These are phyloP conservation scores for Habroteleia sp. DNA, from an alignment of 2,888 invertebrate genomes.

Conservation along the genomic window DNA sequence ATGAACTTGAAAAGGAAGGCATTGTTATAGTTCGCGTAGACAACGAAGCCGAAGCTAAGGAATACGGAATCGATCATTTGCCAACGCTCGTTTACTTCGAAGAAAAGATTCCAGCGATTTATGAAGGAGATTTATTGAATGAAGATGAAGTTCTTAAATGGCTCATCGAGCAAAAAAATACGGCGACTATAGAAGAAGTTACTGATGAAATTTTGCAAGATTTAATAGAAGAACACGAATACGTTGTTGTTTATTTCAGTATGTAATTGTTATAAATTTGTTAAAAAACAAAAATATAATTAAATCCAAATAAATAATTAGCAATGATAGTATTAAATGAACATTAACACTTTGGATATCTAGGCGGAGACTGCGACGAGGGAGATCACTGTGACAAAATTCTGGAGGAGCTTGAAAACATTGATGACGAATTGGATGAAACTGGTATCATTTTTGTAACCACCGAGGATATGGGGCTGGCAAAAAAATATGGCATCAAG, in stretches of 20 bases:
- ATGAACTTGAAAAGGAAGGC: constrained; percentile 93
- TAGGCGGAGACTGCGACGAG: constrained; percentile 91
- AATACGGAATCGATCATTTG: constrained; percentile 93
- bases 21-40: constrained; percentile 95
- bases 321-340: too few species aligned
- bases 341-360: background rate
- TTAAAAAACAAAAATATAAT: too few species aligned
- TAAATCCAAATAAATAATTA: too few species aligned
- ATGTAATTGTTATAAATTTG: constrained; percentile 77
- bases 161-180: constrained; percentile 92
- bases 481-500: constrained; percentile 93
- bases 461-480: constrained; percentile 90
- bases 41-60: constrained; percentile 93
- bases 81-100: constrained; percentile 94
- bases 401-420: constrained; percentile 92
- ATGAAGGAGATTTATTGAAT: constrained; percentile 94
- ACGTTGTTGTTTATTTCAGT: constrained; percentile 97
- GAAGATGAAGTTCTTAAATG: constrained; percentile 95
- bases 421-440: constrained; percentile 96
- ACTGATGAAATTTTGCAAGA: constrained; percentile 94
- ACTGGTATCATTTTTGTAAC: constrained; percentile 96
- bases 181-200: constrained; percentile 96
- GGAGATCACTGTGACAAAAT: constrained; percentile 93
- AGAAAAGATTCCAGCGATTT: constrained; percentile 93
- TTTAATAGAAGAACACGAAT: constrained; percentile 94